Evolutionary conservation across 2,888 invertebrate species (phyloP).

Genomic region (Portevinia maculata): DNA sequence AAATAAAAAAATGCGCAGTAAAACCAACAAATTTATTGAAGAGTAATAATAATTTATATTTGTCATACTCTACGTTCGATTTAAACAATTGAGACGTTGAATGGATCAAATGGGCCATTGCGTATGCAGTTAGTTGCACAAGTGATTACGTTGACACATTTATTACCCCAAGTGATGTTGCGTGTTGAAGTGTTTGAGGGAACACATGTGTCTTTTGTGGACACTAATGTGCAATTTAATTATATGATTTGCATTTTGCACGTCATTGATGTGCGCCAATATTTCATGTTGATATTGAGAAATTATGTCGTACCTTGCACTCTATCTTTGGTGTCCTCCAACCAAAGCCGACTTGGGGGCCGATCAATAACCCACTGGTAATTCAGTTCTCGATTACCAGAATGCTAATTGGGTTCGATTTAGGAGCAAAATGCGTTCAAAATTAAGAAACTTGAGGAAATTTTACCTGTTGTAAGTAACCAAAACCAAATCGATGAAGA

Average conservation of each 20-base stretch:
- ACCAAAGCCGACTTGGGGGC: too few relatives aligned
- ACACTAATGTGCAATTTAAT: conserved; percentile 38
- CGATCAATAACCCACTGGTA: too few relatives aligned
- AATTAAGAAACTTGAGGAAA: too few relatives aligned
- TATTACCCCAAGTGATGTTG: not conserved
- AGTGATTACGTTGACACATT: conserved; percentile 1
- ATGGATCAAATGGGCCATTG: not conserved
- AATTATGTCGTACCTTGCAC: too few relatives aligned
- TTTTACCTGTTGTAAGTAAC: too few relatives aligned
- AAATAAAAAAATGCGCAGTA: conserved; percentile 10
- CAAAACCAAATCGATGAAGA: too few relatives aligned
- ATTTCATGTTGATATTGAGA: too few relatives aligned
- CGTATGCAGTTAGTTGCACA: not conserved
- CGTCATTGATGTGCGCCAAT: too few relatives aligned
- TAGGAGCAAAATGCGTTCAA: too few relatives aligned
- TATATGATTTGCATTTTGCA: conserved; percentile 7
- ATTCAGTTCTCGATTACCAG: too few relatives aligned
- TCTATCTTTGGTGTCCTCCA: too few relatives aligned
- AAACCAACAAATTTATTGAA: not conserved
- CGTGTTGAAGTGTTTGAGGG: not conserved
- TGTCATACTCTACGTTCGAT: not conserved
- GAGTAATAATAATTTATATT: not conserved
- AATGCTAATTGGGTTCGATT: too few relatives aligned
- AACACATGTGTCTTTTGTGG: not conserved
- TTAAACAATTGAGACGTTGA: not conserved